A percentile compares a stretch with the other conserved stretches of the same genome.
Evolutionary conservation across 2,113 vertebrate genomes (phyloP).

Genomic region (Dasyprocta punctata): DNA sequence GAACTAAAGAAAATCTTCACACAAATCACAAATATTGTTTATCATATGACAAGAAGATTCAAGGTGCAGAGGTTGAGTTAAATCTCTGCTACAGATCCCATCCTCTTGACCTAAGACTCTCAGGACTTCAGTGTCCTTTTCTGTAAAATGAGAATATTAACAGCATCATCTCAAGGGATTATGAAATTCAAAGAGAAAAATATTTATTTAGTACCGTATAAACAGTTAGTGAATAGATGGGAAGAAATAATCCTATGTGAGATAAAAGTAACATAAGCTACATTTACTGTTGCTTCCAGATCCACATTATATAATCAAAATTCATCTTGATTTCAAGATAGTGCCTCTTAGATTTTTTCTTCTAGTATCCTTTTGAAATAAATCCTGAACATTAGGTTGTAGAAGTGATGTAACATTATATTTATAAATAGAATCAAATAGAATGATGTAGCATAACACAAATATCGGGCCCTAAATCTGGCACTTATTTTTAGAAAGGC

Average conservation of each 20-base stretch:
- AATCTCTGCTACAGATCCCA: too few relatives aligned
- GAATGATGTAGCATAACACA: neutral
- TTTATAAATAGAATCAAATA: slow-evolving; percentile 22
- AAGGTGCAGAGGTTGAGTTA: neutral
- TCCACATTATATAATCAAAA: neutral
- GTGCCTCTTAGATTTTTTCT: neutral
- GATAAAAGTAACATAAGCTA: neutral
- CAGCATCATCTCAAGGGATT: neutral
- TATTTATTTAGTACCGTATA: neutral
- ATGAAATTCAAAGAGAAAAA: neutral
- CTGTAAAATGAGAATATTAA: slow-evolving; percentile 9
- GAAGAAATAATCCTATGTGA: neutral
- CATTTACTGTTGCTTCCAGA: neutral
- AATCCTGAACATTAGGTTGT: slow-evolving; percentile 30
- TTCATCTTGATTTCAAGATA: neutral
- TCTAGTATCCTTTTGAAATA: neutral
- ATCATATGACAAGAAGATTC: neutral
- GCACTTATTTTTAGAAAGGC: slow-evolving; percentile 41
- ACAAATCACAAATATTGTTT: neutral
- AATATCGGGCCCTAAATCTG: slow-evolving; percentile 11
- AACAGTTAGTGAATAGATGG: neutral
- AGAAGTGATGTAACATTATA: neutral
- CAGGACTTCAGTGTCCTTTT: neutral
- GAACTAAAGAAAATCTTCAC: neutral
- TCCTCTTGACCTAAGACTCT: neutral